Base-by-base conservation (phyloP, 2,113 vertebrate species). In the Tor tambroides region DNA sequence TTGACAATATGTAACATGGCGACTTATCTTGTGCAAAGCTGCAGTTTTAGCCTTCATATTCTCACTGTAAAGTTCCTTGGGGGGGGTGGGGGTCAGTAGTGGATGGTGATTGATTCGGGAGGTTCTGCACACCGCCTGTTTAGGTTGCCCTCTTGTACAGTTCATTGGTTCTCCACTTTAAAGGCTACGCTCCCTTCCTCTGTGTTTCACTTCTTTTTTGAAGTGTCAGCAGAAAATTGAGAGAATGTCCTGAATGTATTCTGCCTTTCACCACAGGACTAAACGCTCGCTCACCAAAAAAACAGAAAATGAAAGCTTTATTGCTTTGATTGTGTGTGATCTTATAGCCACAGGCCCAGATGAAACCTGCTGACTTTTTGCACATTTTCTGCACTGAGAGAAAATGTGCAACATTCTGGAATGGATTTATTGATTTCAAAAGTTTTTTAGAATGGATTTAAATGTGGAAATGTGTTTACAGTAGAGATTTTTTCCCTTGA, bases 1-100 rank as follows among this genome's bases (percentile, higher is more conserved):
- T 93, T 94, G 93, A 94, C 93, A 92, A 91, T 93, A 92, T 93
- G 88, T 94, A 93, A 93, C 88, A 87, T 92, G 43, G 1, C 43
- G 90, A 93, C 93, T 93, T 94, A 94, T 93, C 90, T 56, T 81
- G 80, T 77, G 63, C 88, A 86, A 54, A 80, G 88, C 69, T 78
- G 59, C 80, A 88, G 90, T 90, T 92, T 83, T 85, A 89, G 89
- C 90, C 76, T 88, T 91, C 90, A 92, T 92, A 89, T 92, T 79
- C 88, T 89, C 67, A 89, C 21, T 67, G 89, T 87, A 92, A 92
- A 84, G 89, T 91, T 51, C 12, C 89, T 91, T 88, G 86, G 11
- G 46, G 85, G 77, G 86, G 92, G 86, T 84, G 77, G 86, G 67
- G 87, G 91, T 93, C 92, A 93, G 89, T 88, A 88, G 90, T 91